Base-by-base conservation (phyloP, 2,888 invertebrate genomes). In the Ophion costatus region DNA sequence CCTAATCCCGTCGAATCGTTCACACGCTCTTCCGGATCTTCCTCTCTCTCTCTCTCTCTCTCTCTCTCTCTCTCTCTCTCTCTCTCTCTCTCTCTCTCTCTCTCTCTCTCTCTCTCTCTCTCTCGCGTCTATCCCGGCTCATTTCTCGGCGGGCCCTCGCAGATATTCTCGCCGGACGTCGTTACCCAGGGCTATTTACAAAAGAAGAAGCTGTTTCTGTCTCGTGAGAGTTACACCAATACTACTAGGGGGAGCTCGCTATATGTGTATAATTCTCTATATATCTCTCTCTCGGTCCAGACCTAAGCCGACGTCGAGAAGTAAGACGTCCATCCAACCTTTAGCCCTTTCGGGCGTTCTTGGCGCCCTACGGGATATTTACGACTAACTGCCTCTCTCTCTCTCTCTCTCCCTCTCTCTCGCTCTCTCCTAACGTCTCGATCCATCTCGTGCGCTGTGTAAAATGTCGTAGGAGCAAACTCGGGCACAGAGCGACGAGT, bases 351-450 rank as follows among this genome's bases (percentile, higher is more conserved):
- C 79, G 80, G 79, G 80, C 76, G 67, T 74, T 75, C 81, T 80
- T 88, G 90, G 90, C 91, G 90, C 91, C 90, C 89, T 89, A 82
- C 83, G 87, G 89, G 91, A 92, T 92, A 92, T 92, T 92, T 92
- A 92, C 92, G 91, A 92, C 90, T 86, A 88, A 59, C 71, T 59
- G 56, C 61, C 61, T 45, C 78, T 45, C n/a, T 59, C 64, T 74
- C 64, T 42, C 38, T 59, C 57, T 76, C 33, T 66, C 67, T 45
- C 66, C 64, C 61, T 61, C 63, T 24, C 73, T 22, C 17, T 56
- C 57, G 7, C 66, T n/a, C 69, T 33, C 57, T 78, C 45, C 14
- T 66, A 73, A 22, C 42, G 63, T 75, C 67, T 59, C 70, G 33
- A 57, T 69, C 70, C 66, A 38, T 45, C 66, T 67, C 11, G 80